Conservation (phyloP, 2,113 vertebrate genomes). For the Prinia subflava region DNA sequence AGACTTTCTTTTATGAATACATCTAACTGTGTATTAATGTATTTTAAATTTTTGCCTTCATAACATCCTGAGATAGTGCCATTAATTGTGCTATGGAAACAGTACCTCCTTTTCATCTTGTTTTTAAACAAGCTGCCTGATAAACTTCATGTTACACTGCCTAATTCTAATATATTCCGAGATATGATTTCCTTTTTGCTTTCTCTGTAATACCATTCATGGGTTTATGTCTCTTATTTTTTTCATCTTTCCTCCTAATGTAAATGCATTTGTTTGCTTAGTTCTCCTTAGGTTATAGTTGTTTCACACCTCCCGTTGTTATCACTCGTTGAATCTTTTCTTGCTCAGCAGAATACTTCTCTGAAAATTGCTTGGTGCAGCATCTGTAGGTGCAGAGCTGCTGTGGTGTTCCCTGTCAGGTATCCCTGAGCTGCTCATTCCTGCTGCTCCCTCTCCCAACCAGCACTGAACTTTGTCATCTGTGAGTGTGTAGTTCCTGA, state of each 20-base stretch:
- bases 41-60: neutral
- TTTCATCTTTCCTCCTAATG: neutral
- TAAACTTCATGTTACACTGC: neutral
- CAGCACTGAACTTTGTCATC: neutral
- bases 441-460: neutral
- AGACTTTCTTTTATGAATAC: neutral
- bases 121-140: neutral
- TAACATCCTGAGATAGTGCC: neutral
- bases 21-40: neutral
- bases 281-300: neutral
- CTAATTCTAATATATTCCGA: neutral
- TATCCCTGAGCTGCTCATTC: neutral
- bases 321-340: neutral
- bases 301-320: neutral
- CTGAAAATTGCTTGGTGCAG: neutral
- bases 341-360: neutral
- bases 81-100: neutral
- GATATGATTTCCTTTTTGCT: neutral
- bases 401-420: neutral
- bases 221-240: neutral
- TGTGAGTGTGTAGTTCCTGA: neutral
- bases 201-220: neutral
- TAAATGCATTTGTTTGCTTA: neutral
- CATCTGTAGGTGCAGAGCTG: neutral
- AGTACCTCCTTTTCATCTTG: slow-evolving; percentile 11